Base-by-base conservation (phyloP, 2,797 vertebrate genomes). In the Mormyrus proboscirostris region DNA sequence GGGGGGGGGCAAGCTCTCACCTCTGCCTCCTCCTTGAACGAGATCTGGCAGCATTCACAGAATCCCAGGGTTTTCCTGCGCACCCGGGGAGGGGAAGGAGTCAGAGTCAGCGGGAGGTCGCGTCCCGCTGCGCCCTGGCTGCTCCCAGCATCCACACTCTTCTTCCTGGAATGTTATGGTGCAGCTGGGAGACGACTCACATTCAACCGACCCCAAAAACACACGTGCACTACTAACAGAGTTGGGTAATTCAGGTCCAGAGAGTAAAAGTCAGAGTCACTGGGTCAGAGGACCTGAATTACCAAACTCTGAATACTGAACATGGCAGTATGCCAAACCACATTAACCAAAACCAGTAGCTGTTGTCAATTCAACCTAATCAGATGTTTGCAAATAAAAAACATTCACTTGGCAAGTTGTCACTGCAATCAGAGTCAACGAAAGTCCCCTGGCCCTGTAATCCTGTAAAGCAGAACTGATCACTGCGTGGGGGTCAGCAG, bases 21-120 rank as follows among this genome's bases (percentile, higher is more conserved):
- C 96, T 94, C 91, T 0, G 95, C 94, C 90, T 97, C 94, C 90
- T 96, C 95, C 41, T 92, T 93, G 41, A 97, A 98, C 76, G 95
- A 90, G 73, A 96, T 93, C 2, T 93, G 94, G 91, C 97, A 99
- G 93, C 97, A 97, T 94, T 98, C 97, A 16, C 97, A 98, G 90
- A 96, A 97, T 0, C 96, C 94, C 69, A 83, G 9, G 25, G 92
- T 93, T 90, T 95, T 96, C 88, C 93, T 96, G 19, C 91, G 93
- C 2, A 91, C 91, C 2, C 87, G 91, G 93, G 91, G 94, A 0
- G 91, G 93, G 29, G 93, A 94, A 2, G 92, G 94, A n/a, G 41
- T 93, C 88, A 87, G 92, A 25, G 82, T 90, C 50, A 91, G 82
- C 0, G 88, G 88, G n/a, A 87, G 90, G 55, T 91, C 91, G 89